Base-by-base conservation (phyloP, 2,113 vertebrate species). In the Gadus chalcogrammus region DNA sequence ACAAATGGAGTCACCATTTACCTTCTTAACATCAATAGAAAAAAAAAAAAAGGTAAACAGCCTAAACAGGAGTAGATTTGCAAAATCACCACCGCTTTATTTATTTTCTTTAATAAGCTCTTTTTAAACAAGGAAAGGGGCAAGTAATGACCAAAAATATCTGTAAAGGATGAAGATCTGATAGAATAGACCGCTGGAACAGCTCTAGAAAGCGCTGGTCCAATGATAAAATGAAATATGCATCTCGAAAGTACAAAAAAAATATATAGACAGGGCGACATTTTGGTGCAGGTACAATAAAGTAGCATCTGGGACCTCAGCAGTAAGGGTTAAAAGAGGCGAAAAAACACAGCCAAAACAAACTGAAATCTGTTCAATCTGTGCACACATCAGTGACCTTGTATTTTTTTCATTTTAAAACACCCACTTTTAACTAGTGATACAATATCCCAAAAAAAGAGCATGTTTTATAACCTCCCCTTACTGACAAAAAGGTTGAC, bases 121-220 rank as follows among this genome's bases (percentile, higher is more conserved):
- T 95, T 94, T 94, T 81, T 65, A 52, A 94, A 92, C 93, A 94
- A 92, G 92, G 91, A 94, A 94, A 93, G 93, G 94, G 95, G 92
- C 92, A 93, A 94, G 90, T 95, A 96, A 84, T 94, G 93, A 94
- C 94, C 94, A 97, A 94, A 94, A 94, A 94, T 94, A 95, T 94
- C 94, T 95, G 42, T 94, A 95, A 94, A 95, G 92, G 92, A 94
- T 93, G 93, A 94, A 94, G 91, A 93, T 93, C 91, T 94, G 90
- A 91, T 91, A 92, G 89, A 93, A 90, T 85, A 90, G 84, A 85
- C 87, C 75, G 80, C 71, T 85, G 79, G 84, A 88, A 82, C 85
- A 90, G 87, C 69, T 79, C 77, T 81, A 89, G 80, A 88, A 89
- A 90, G 88, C 87, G 88, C 88, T 88, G 88, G 89, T 87, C 86